These are phyloP conservation scores for Melitaea athalia DNA, from an alignment of 2,888 invertebrate species.

Conservation along the genomic window DNA sequence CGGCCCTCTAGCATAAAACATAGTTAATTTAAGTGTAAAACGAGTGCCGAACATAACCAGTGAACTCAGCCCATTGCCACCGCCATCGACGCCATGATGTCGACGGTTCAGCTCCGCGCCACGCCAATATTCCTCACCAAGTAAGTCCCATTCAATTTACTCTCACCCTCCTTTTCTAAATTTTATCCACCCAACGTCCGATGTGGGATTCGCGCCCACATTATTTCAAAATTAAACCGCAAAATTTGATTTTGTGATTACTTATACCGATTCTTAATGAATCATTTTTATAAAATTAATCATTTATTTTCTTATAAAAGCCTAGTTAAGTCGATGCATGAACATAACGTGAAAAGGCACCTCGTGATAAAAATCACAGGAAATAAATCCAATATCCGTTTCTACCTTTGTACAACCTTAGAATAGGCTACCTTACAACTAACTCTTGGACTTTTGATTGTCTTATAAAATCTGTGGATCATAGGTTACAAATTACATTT, in stretches of 20 bases:
- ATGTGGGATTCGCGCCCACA: too few species aligned
- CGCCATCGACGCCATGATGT: too few species aligned
- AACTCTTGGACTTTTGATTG: conserved; percentile 24
- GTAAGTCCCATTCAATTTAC: too few species aligned
- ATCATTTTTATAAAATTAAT: conserved; percentile 4
- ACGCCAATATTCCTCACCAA: too few species aligned
- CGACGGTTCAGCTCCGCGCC: too few species aligned
- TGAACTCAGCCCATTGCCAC: too few species aligned
- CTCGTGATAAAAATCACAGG: conserved; percentile 32
- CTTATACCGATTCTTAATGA: not conserved
- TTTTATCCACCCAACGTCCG: too few species aligned
- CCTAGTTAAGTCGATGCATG: conserved; percentile 4
- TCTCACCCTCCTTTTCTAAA: too few species aligned
- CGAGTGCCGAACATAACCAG: too few species aligned
- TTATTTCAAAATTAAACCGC: too few species aligned
- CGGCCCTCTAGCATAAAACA: too few species aligned
- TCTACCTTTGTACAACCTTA: conserved; percentile 21
- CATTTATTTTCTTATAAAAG: conserved; percentile 6
- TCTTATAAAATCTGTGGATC: conserved; percentile 15
- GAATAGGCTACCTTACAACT: conserved; percentile 25
- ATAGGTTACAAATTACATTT: conserved; percentile 10
- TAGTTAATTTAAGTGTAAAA: too few species aligned
- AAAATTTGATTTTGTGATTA: not conserved
- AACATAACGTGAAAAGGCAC: conserved; percentile 41
- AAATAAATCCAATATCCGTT: conserved; percentile 12